Percentiles rank a stretch among this genome's conserved stretches.
These are phyloP conservation scores for Enteromius anoplus DNA, from an alignment of 2,797 vertebrate species.

Conservation along the genomic window DNA sequence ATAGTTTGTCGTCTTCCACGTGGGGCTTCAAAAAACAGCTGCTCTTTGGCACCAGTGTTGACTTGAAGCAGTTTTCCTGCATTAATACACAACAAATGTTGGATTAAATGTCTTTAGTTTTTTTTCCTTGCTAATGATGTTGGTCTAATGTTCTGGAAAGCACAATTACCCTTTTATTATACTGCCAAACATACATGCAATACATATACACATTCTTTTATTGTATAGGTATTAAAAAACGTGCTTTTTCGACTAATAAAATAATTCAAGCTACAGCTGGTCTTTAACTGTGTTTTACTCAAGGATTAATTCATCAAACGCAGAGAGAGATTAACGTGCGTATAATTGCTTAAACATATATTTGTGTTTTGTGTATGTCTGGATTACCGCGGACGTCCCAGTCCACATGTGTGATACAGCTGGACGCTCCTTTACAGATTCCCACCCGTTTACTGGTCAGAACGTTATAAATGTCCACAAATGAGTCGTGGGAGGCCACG, in stretches of 20 bases:
- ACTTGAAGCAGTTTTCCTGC: slow-evolving; percentile 95
- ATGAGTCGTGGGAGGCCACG: slow-evolving; percentile 94
- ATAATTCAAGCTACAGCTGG: too few relatives aligned
- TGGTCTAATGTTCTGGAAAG: not conserved
- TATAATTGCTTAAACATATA: not conserved
- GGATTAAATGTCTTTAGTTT: not conserved
- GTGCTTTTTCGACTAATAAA: too few relatives aligned
- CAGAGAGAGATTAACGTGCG: not conserved
- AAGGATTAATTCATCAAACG: not conserved
- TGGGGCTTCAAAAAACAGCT: slow-evolving; percentile 96
- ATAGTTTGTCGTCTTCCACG: slow-evolving; percentile 92
- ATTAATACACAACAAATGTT: slow-evolving; percentile 16
- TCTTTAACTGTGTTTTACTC: too few relatives aligned
- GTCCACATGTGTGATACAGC: slow-evolving; percentile 94
- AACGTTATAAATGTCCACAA: slow-evolving; percentile 97
- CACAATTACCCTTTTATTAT: not conserved
- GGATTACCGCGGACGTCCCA: slow-evolving; percentile 91
- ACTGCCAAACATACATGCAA: not conserved
- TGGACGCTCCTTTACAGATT: slow-evolving; percentile 93
- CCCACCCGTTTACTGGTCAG: slow-evolving; percentile 95
- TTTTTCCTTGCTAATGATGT: not conserved
- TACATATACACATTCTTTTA: not conserved
- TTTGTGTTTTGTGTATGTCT: not conserved
- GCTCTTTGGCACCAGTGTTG: slow-evolving; percentile 95
- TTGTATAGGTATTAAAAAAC: not conserved